phyloP scores from a whole-genome alignment of 2,888 invertebrate genomes.

The Erebia aethiops region DNA sequence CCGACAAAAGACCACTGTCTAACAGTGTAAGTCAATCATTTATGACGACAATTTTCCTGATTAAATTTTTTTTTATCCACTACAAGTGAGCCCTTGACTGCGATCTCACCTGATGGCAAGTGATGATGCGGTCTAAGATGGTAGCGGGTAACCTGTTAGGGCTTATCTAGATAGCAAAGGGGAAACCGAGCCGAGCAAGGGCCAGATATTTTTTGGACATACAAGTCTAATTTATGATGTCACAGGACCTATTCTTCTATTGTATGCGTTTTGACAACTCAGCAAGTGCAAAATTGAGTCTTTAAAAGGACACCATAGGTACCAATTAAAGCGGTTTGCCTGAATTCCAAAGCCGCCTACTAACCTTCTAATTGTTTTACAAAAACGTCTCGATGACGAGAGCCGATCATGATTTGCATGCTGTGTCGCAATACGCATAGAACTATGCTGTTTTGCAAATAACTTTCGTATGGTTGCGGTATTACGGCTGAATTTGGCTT shows the following conservation, averaged over 20 bases:
- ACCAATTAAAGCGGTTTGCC: slow-evolving; percentile 33
- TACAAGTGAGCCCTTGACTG: too few species aligned
- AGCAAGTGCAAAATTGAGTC: slow-evolving; percentile 3
- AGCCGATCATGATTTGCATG: slow-evolving; percentile 61
- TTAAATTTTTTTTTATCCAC: too few species aligned
- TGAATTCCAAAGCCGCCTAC: slow-evolving; percentile 44
- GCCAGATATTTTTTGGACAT: neutral
- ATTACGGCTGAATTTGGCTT: slow-evolving; percentile 18
- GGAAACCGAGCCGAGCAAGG: neutral
- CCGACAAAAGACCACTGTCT: too few species aligned
- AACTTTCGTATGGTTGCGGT: slow-evolving; percentile 2
- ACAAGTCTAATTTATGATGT: neutral
- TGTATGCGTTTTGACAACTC: slow-evolving; percentile 11
- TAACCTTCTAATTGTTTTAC: slow-evolving; percentile 45
- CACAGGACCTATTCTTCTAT: neutral
- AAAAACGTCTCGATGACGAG: slow-evolving; percentile 66
- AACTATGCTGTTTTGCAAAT: slow-evolving; percentile 14
- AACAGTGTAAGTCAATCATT: too few species aligned
- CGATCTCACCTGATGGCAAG: too few species aligned
- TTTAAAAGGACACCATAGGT: slow-evolving; percentile 24
- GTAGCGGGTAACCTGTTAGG: too few species aligned
- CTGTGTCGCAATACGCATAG: slow-evolving; percentile 54
- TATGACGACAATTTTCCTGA: too few species aligned
- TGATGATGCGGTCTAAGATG: too few species aligned
- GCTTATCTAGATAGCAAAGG: neutral